phyloP scores from a whole-genome alignment of 2,888 invertebrate species.

The Erebia ligea region DNA sequence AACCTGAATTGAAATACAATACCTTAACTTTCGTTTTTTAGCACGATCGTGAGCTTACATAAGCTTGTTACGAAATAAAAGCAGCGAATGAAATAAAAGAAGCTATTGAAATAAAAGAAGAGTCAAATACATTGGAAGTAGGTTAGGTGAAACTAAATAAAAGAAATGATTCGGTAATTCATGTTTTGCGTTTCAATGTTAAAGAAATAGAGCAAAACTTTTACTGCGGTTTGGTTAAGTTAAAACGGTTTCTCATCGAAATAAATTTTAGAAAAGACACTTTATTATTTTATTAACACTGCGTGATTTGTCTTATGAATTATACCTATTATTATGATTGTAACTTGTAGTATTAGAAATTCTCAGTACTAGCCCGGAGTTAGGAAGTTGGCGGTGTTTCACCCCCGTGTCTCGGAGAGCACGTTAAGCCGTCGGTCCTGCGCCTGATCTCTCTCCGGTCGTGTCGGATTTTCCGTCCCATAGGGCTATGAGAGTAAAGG shows the following conservation, averaged over 20 bases:
- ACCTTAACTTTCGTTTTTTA: conserved; percentile 23
- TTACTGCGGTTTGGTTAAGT: conserved; percentile 26
- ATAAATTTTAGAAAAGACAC: too few relatives aligned
- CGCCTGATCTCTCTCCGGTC: too few relatives aligned
- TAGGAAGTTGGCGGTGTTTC: too few relatives aligned
- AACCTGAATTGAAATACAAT: conserved; percentile 9
- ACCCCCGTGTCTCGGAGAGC: too few relatives aligned
- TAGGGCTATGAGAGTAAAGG: too few relatives aligned
- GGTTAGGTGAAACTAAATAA: conserved; percentile 42
- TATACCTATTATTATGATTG: too few relatives aligned
- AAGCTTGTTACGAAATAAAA: conserved; percentile 37
- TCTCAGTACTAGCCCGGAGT: too few relatives aligned
- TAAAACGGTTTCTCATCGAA: neutral
- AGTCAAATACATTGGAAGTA: conserved; percentile 31
- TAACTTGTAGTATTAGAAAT: too few relatives aligned
- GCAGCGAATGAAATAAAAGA: conserved; percentile 31
- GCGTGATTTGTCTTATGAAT: too few relatives aligned
- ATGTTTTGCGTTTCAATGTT: conserved; percentile 50
- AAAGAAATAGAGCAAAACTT: conserved; percentile 55
- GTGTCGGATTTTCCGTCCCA: too few relatives aligned
- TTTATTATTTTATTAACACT: too few relatives aligned
- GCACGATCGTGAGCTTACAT: conserved; percentile 31
- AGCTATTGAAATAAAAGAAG: conserved; percentile 27
- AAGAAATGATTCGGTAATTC: conserved; percentile 47
- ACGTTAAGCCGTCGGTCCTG: too few relatives aligned